Base-by-base conservation (phyloP, 2,888 invertebrate genomes). In the Diplolepis rosae region DNA sequence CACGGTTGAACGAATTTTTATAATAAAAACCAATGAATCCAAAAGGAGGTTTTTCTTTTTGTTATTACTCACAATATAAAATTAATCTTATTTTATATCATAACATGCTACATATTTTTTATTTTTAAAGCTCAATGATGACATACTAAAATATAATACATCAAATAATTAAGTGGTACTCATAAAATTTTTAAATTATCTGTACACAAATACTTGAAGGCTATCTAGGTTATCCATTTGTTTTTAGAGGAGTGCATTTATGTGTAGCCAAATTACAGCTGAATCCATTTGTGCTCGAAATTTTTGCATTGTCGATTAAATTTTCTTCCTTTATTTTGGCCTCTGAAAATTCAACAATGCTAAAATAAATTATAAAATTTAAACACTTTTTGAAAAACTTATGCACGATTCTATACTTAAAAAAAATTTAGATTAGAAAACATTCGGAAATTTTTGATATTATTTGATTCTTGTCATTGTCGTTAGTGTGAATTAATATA, bases 241-340 rank as follows among this genome's bases (percentile, higher is more conserved):
- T 61, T 39, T 39, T 61, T 24, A 39, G 61, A 22, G 61, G 39
- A n/a, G 2, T 39, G 24, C 61, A 61, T 13, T 24, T 24, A 27
- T 42, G 35, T 4, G 61, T 61, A 15, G 15, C 22, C 24, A 61
- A 39, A 61, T 61, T 39, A 39, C 61, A 61, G 24, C 61, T 15
- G 24, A 61, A 61, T n/a, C 39, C 39, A 39, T n/a, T 24, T 42
- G 61, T 13, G 9, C 7, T 22, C 3, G 61, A 39, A 22, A 39
- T 9, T 27, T 13, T 24, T 7, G 39, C 3, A 24, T 61, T 61
- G 61, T 61, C 61, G 7, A 61, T n/a, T 24, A 61, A 39, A 9
- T 61, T n/a, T 2, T 61, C 61, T 13, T 27, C 7, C 9, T 39
- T 39, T 42, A 61, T n/a, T 24, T 9, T 35, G 39, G 24, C 39